Conservation (phyloP, 2,113 vertebrate species). For the Pygoscelis adeliae region DNA sequence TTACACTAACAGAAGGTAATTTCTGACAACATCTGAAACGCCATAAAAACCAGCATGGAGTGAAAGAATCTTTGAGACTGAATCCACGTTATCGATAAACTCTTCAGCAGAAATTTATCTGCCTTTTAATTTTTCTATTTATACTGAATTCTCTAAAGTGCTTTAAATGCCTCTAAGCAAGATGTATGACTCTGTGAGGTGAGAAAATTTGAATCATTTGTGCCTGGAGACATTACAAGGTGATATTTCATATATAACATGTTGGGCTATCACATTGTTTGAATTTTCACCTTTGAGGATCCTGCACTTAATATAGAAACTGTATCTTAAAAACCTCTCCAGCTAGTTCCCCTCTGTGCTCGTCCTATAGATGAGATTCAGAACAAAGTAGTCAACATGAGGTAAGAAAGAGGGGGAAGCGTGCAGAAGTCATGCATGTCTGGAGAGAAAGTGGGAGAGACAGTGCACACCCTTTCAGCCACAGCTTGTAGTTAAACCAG, state of each 20-base stretch:
- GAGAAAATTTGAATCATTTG: not conserved
- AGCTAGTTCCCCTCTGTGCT: not conserved
- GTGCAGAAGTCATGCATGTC: fast-evolving
- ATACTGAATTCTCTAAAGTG: not conserved
- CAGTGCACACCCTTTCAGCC: not conserved
- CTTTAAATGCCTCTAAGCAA: not conserved
- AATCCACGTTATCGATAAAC: not conserved
- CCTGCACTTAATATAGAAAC: not conserved
- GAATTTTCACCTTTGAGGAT: not conserved
- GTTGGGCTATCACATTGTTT: not conserved
- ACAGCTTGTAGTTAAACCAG: not conserved
- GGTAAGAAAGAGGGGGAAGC: not conserved
- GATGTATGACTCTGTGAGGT: not conserved
- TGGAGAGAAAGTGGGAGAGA: not conserved
- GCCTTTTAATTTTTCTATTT: not conserved
- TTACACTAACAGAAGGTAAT: not conserved
- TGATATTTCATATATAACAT: fast-evolving
- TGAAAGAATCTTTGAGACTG: not conserved
- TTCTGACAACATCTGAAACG: not conserved
- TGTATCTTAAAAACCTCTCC: not conserved
- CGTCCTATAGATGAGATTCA: not conserved
- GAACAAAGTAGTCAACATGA: not conserved
- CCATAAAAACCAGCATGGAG: not conserved
- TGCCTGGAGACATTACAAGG: not conserved
- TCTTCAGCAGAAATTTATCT: not conserved